Base-by-base conservation (phyloP, 2,113 vertebrate genomes). In the Sphaerodactylus townsendi region DNA sequence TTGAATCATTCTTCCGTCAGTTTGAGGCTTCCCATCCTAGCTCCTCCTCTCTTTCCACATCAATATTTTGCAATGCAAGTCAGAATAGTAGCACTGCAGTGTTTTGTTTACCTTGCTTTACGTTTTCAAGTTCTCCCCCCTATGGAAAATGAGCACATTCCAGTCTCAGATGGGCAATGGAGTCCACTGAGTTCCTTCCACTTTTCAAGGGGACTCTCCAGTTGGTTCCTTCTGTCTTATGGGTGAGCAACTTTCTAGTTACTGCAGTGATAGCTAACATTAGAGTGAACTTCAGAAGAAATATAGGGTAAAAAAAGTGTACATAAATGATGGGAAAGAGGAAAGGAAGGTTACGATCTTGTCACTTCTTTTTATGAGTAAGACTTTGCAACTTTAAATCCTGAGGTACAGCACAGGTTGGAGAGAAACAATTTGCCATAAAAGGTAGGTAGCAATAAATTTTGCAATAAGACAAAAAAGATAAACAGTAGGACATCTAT, bases 1-100 rank as follows among this genome's bases (percentile, higher is more conserved):
- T 87, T 78, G 56, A 93, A 90, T 87, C 76, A 81, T 48, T 89
- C 75, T 86, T 85, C 37, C 76, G 56, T 76, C 56, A 77, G 91
- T 84, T 37, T 77, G 84, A 89, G 90, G 85, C 71, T 79, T 86
- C 82, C 86, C 33, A 64, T 82, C 83, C 5, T 53, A 83, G 85
- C 70, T 86, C 85, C 89, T 68, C 48, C 70, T 46, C 74, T 81
- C 76, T 39, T 85, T 37, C 82, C 59, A 81, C 46, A 89, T 17
- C 41, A 81, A 56, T 1, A n/a, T 72, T 88, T 90, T 23, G 66
- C 14, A 41, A 44, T 25, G 5, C 53, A 77, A 86, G 77, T 10
- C 1, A 84, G 59, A 85, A 50, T 15, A 77, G 28, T 28, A 56
- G 62, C 13, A 80, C 9, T 15, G 73, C 14, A 68, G n/a, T 3